Base-by-base conservation (phyloP, 2,888 invertebrate genomes). In the Ophonus ardosiacus region DNA sequence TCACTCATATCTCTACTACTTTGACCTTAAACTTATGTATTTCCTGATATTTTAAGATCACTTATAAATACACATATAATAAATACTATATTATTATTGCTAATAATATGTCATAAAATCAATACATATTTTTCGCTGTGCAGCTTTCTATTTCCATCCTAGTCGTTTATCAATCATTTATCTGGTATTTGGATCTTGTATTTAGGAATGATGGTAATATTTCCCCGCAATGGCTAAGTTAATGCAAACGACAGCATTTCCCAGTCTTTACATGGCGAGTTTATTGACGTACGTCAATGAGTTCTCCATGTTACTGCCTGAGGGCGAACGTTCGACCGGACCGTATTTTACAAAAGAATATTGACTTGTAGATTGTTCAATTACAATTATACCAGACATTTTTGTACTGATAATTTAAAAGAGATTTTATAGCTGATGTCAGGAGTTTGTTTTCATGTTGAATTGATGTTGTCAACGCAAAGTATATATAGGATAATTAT, bases 401-500 rank as follows among this genome's bases (percentile, higher is more conserved):
- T 76, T 57, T 18, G 61, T 83, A 76, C 21, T 61, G 8, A 61
- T 40, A 61, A 61, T 83, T 76, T 59, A 31, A 59, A 83, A 74
- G 17, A 63, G 59, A 63, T 81, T 81, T 81, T 81, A 81, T 81
- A 18, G 81, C 21, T 7, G 63, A 81, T 43, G 81, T 63, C 43
- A 81, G 38, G 40, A 38, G 40, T 81, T 81, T 63, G 81, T 81
- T 81, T 81, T 38, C 31, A 63, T 81, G 63, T 63, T 81, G 63
- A 81, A 81, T 81, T 81, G 40, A 81, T 81, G 59, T 81, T 81
- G 81, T 63, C 81, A 81, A 81, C 81, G 63, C 21, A 31, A 38
- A 15, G 59, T 61, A 80, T 80, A 61, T 80, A 80, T 38, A 17
- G 40, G 15, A 18, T 74, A 56, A 24, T 74, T 51, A 21, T 74